Evolutionary conservation across 2,113 vertebrate genomes (phyloP), one percentile per base, ranked within the genome.

Genomic region (Phalacrocorax aristotelis): DNA sequence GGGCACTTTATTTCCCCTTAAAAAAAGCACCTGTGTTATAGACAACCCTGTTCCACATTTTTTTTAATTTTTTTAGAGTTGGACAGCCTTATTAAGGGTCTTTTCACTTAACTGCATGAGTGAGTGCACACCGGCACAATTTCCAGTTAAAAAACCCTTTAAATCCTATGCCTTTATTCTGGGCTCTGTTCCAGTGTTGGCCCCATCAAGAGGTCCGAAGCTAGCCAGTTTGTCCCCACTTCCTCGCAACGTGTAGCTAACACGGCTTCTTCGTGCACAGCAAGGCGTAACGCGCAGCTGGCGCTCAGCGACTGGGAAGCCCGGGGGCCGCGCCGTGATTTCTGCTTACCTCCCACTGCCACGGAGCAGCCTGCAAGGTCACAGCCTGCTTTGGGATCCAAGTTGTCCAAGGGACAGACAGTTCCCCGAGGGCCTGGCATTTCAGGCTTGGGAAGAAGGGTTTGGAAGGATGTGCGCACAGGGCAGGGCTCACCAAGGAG

Each of bases 401-500:
- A 75, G 13, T 2, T 34, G 15, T 34, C 36, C 46, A 42, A 42
- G 9, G 29, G 42, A 42, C 26, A 69, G 22, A 27, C 6, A 19
- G 30, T 4, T 82, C 6, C 19, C 19, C 1, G 3, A 70, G 11
- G 17, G 36, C 1, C 5, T 16, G 19, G 25, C 0, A 1, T 20
- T 5, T 10, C 5, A 2, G 10, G 13, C 8, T 13, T 18, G 19
- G 8, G n/a, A 88, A 71, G 14, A 11, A 58, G 16, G 11, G 12
- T 34, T 68, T n/a, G 26, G 29, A n/a, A 65, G 36, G 34, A 65
- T 3, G 2, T 9, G 55, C 8, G 36, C 4, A 49, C 7, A 11
- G 30, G 5, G 10, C 40, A 91, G 10, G 18, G 19, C 21, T 79
- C 8, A 46, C 10, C 52, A 27, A 49, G 19, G 19, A 38, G 34